Conservation (phyloP, 2,888 invertebrate species). For the Rhimphoctona megacephalus region DNA sequence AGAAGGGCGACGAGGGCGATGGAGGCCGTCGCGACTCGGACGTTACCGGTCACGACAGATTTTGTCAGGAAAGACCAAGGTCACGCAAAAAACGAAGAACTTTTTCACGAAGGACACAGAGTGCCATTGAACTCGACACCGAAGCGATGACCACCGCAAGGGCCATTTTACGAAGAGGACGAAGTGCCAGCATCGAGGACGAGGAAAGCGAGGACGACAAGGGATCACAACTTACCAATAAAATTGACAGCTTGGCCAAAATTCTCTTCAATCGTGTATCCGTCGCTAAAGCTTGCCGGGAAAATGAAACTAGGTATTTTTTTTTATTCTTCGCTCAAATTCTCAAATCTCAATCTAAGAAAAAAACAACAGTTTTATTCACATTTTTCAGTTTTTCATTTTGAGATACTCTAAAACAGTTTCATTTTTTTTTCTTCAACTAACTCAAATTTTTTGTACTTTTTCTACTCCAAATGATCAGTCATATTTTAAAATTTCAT, state of each 20-base stretch:
- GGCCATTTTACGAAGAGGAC: conserved; percentile 83
- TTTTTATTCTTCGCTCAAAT: background rate
- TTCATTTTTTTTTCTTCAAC: background rate
- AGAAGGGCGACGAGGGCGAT: conserved; percentile 86
- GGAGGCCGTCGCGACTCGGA: conserved; percentile 84
- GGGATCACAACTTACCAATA: conserved; percentile 89
- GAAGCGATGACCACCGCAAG: conserved; percentile 81
- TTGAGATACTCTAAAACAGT: background rate
- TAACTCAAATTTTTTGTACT: no score
- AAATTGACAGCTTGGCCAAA: conserved; percentile 91
- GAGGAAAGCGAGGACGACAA: conserved; percentile 86
- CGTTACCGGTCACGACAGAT: conserved; percentile 93
- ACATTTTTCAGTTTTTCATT: background rate
- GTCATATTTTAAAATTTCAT: no score
- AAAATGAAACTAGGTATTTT: conserved; percentile 75
- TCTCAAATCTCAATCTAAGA: background rate
- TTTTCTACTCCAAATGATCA: no score
- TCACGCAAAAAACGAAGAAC: conserved; percentile 80
- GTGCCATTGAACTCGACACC: conserved; percentile 82
- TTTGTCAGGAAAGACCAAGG: conserved; percentile 89
- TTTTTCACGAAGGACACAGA: conserved; percentile 81
- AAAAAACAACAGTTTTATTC: background rate
- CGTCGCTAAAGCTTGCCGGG: conserved; percentile 80
- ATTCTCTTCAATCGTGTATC: conserved; percentile 87
- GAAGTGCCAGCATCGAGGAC: conserved; percentile 89